Percentiles rank a stretch among this genome's conserved stretches.
phyloP scores from a whole-genome alignment of 2,888 invertebrate species.

The Tridacna gigas region DNA sequence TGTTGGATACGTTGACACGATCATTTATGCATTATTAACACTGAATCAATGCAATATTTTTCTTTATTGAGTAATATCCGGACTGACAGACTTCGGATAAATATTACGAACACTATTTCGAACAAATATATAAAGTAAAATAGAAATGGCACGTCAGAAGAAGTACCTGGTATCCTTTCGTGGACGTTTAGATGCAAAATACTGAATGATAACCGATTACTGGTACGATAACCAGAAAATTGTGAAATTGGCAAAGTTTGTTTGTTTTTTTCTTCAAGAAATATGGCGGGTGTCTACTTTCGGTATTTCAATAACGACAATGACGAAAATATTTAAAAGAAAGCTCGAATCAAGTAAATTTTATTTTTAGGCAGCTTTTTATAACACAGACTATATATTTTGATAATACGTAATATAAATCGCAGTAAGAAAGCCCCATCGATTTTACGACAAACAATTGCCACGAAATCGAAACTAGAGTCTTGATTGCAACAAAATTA shows the following conservation, averaged over 20 bases:
- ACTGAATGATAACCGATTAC: neutral
- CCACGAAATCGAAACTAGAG: constrained; percentile 41
- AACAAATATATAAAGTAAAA: no score
- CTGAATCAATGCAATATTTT: no score
- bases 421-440: no score
- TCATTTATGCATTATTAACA: neutral
- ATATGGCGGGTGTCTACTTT: constrained; percentile 21
- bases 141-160: no score
- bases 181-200: no score
- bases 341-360: no score
- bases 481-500: neutral
- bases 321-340: no score
- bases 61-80: neutral
- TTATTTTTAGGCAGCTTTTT: no score
- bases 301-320: neutral
- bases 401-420: no score
- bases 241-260: neutral
- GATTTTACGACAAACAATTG: constrained; percentile 18
- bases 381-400: no score
- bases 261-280: constrained; percentile 21
- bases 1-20: neutral
- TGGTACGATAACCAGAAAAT: neutral
- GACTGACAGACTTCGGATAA: neutral
- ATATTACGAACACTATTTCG: neutral
- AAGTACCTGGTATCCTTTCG: no score